Base-by-base conservation (phyloP, 1,140 invertebrate species). In the Mamestra configurata region DNA sequence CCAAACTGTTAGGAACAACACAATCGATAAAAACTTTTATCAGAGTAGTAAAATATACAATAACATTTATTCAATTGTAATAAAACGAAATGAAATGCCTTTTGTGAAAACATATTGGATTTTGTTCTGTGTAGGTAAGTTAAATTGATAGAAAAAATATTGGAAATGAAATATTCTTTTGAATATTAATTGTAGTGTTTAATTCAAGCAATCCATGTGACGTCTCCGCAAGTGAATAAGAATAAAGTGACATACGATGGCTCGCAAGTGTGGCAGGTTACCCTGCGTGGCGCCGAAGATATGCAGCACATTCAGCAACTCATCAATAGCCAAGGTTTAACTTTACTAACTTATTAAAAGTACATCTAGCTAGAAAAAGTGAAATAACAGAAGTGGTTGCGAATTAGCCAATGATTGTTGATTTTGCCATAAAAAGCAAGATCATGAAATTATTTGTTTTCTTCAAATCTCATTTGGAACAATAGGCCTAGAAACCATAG, bases 261-360 rank as follows among this genome's bases (percentile, higher is more conserved):
- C 1, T 77, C 82, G 0, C 81, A 86, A 64, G 77, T 86, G 15
- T 86, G 81, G 81, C 40, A 66, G 31, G 66, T 78, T 0, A 10
- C 15, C 0, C 75, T 86, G 1, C 37, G 57, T 7, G 59, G 43
- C 11, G 20, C 55, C n/a, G 5, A 53, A 11, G 79, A 86, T 40
- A 24, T 83, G 11, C 27, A 61, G 1, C n/a, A 77, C 20, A 40
- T 85, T 55, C 70, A 75, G n/a, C 78, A 46, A 51, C 77, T 85
- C 27, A 20, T 73, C 4, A 79, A 85, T 20, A 68, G 64, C 22
- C 24, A 75, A 82, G 81, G 84, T 83, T 71, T 8, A 22, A 10
- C 7, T 15, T 7, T 22, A 10, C 11, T 53, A 22, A 22, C 8
- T 49, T 18, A 4, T 49, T 31, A 31, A 5, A 31, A 1, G 27